phyloP scores from a whole-genome alignment of 2,113 vertebrate species.

The Antechinus flavipes region DNA sequence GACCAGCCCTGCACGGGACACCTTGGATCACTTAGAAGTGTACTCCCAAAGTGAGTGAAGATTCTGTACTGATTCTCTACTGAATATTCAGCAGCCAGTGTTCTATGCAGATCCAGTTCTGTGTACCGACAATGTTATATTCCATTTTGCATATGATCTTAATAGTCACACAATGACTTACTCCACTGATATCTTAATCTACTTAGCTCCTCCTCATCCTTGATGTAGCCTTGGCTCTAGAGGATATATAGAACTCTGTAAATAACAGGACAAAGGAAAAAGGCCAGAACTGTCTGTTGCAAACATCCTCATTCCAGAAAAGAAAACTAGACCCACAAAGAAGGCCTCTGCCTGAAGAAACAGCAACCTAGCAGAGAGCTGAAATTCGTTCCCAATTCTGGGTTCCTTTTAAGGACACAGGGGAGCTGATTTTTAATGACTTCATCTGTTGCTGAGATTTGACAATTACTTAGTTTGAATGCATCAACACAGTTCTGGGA shows the following conservation, averaged over 20 bases:
- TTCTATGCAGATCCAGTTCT: neutral
- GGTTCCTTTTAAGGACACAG: conserved; percentile 1
- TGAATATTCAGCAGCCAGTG: neutral
- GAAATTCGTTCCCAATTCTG: neutral
- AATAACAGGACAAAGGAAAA: neutral
- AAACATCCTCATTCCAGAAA: neutral
- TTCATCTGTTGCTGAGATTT: conserved; percentile 5
- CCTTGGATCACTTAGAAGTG: neutral
- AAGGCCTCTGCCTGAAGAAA: neutral
- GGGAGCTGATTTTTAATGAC: conserved; percentile 1
- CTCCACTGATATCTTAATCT: neutral
- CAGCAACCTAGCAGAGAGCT: neutral
- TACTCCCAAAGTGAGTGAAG: neutral
- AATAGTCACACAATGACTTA: neutral
- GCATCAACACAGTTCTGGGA: neutral
- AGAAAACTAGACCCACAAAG: neutral
- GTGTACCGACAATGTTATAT: neutral
- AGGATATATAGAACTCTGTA: neutral
- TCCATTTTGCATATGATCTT: neutral
- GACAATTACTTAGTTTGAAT: conserved; percentile 3
- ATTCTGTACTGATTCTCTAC: too few relatives aligned
- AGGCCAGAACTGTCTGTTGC: neutral
- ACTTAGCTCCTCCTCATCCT: neutral
- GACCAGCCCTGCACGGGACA: neutral
- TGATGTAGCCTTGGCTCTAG: neutral